phyloP scores from a whole-genome alignment of 64 coral and sea anemone species.

The Astreopora myriophthalma region DNA sequence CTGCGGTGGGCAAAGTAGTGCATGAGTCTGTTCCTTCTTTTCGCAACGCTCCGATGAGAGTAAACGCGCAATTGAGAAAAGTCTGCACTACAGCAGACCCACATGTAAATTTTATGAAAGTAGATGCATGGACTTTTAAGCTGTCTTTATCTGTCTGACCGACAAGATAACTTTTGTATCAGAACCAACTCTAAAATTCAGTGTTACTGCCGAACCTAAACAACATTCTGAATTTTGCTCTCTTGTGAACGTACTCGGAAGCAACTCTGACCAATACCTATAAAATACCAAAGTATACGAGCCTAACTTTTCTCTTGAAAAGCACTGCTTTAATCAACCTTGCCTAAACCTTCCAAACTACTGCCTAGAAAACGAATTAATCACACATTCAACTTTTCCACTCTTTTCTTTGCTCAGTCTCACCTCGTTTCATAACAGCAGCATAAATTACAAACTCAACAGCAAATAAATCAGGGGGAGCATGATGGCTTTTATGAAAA shows the following conservation, averaged over 20 bases:
- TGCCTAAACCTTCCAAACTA: not conserved
- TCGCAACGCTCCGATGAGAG: too few species aligned
- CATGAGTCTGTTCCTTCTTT: too few species aligned
- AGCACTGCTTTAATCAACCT: not conserved
- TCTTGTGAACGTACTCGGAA: slow-evolving; percentile 38
- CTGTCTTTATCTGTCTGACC: too few species aligned
- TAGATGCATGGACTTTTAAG: too few species aligned
- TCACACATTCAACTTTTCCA: not conserved
- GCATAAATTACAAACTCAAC: not conserved
- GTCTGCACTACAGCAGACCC: too few species aligned
- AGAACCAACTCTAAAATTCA: not conserved
- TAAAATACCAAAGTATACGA: not conserved
- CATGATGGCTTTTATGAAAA: too few species aligned
- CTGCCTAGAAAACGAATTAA: not conserved
- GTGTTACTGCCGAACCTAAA: not conserved
- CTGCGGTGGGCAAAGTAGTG: too few species aligned
- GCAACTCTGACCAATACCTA: not conserved
- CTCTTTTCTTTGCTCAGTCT: not conserved
- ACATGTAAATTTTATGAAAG: too few species aligned
- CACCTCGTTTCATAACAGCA: not conserved
- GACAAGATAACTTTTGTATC: too few species aligned
- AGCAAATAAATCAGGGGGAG: not conserved
- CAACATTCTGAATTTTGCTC: slow-evolving; percentile 21
- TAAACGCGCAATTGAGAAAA: too few species aligned
- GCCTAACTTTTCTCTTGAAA: not conserved